Percentiles rank a stretch among this genome's conserved stretches.
These are phyloP conservation scores for Sorex maritimensis DNA, from an alignment of 2,797 vertebrate species.

Conservation along the genomic window DNA sequence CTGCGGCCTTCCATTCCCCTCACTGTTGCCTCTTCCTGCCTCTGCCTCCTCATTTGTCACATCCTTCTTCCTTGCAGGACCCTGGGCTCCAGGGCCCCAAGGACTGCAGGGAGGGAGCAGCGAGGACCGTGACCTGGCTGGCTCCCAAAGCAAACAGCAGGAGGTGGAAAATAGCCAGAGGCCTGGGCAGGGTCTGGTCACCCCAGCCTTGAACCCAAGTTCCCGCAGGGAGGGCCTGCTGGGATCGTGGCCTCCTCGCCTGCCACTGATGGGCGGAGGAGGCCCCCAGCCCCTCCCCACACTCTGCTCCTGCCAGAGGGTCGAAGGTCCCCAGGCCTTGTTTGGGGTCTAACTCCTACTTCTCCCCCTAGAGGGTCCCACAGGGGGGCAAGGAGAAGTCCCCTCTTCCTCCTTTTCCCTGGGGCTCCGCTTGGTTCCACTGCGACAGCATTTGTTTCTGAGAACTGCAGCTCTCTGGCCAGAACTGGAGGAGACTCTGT, in stretches of 20 bases:
- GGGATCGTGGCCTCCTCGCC: not conserved
- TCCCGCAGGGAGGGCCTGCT: not conserved
- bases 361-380: not conserved
- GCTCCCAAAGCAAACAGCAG: slow-evolving; percentile 81
- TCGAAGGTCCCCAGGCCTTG: not conserved
- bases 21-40: not conserved
- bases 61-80: slow-evolving; percentile 70
- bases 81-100: slow-evolving; percentile 70
- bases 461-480: slow-evolving; percentile 80
- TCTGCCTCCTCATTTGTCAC: slow-evolving; percentile 49
- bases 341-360: slow-evolving; percentile 12
- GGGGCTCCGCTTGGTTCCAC: not conserved
- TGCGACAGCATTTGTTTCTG: slow-evolving; percentile 68
- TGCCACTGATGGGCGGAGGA: not conserved
- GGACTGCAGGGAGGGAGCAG: slow-evolving; percentile 66
- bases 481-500: slow-evolving; percentile 65
- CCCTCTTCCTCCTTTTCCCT: slow-evolving; percentile 32
- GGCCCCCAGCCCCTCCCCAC: not conserved
- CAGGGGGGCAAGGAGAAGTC: slow-evolving; percentile 50
- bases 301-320: not conserved
- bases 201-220: slow-evolving; percentile 57
- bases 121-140: slow-evolving; percentile 69
- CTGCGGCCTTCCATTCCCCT: not conserved
- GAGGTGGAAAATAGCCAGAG: slow-evolving; percentile 82
- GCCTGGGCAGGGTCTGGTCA: slow-evolving; percentile 55